phyloP scores from a whole-genome alignment of 2,888 invertebrate species.

The Steinernema scapterisci region DNA sequence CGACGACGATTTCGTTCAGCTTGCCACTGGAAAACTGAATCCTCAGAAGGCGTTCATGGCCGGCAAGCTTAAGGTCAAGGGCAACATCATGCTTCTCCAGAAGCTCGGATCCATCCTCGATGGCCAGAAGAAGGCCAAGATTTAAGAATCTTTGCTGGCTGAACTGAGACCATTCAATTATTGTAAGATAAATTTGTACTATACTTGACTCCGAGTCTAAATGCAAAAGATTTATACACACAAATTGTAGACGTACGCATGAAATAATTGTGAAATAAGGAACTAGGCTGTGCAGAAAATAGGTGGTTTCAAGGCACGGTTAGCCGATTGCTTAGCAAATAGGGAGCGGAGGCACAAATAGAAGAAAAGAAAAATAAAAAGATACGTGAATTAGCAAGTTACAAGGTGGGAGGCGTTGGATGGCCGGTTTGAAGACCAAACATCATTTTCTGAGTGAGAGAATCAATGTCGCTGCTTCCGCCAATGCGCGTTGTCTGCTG shows the following conservation, averaged over 20 bases:
- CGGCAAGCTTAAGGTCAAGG: constrained; percentile 48
- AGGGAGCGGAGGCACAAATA: neutral
- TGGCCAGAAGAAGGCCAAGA: constrained; percentile 1
- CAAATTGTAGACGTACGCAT: neutral
- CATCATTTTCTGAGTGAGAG: constrained; percentile 60
- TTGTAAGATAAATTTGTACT: neutral
- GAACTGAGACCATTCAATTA: neutral
- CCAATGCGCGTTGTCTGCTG: constrained; percentile 44
- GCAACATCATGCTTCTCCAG: constrained; percentile 48
- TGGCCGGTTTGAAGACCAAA: constrained; percentile 54
- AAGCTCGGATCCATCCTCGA: constrained; percentile 33
- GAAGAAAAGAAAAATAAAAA: neutral
- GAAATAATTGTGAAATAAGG: constrained; percentile 10
- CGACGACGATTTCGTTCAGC: constrained; percentile 83
- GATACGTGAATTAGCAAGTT: neutral
- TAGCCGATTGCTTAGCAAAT: neutral
- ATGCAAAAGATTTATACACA: constrained; percentile 22
- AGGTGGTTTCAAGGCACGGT: neutral
- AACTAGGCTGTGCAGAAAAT: constrained; percentile 6
- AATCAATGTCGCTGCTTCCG: constrained; percentile 58
- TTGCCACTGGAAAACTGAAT: constrained; percentile 72
- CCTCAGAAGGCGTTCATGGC: constrained; percentile 45
- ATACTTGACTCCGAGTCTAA: no score
- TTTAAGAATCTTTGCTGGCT: constrained; percentile 29
- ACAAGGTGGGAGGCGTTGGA: constrained; percentile 37